Evolutionary conservation across 2,888 invertebrate genomes (phyloP).

Genomic region (Chydorus sphaericus): DNA sequence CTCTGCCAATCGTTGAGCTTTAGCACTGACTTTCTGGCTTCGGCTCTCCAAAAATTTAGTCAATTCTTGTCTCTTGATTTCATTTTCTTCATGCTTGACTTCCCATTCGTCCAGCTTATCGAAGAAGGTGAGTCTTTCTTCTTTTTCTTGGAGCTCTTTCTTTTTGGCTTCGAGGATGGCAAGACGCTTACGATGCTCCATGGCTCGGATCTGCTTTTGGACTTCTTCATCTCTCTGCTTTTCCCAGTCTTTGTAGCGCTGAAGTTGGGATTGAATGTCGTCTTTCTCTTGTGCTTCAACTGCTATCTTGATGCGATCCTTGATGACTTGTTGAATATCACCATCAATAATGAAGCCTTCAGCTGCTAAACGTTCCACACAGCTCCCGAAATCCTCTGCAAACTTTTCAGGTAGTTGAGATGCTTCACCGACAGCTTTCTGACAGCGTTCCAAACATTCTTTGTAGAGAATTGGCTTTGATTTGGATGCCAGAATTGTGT

Average conservation of each 20-base stretch:
- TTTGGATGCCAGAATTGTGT: slow-evolving; percentile 5
- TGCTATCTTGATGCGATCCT: slow-evolving; percentile 19
- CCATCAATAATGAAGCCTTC: slow-evolving; percentile 16
- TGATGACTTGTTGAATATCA: slow-evolving; percentile 15
- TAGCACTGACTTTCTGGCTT: background rate
- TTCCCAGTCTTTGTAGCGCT: slow-evolving; percentile 45
- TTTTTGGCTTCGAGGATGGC: slow-evolving; percentile 43
- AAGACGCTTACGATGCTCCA: slow-evolving; percentile 34
- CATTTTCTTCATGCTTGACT: slow-evolving; percentile 48
- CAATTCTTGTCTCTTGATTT: slow-evolving; percentile 20
- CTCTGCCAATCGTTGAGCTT: slow-evolving; percentile 7
- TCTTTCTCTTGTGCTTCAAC: slow-evolving; percentile 39
- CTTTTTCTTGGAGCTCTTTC: slow-evolving; percentile 41
- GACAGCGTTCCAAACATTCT: slow-evolving; percentile 31
- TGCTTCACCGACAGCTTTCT: slow-evolving; percentile 22
- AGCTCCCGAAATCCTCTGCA: slow-evolving; percentile 16
- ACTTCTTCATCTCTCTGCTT: slow-evolving; percentile 40
- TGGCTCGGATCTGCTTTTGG: slow-evolving; percentile 40
- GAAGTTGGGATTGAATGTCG: slow-evolving; percentile 42
- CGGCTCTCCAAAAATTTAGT: background rate
- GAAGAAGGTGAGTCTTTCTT: slow-evolving; percentile 50
- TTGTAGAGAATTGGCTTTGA: slow-evolving; percentile 14
- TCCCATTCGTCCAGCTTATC: slow-evolving; percentile 63
- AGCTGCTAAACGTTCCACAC: slow-evolving; percentile 16
- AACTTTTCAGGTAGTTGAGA: slow-evolving; percentile 6